Evolutionary conservation across 2,797 vertebrate genomes (phyloP), one percentile per base, ranked within the genome.

Genomic region (Zalophus californianus): DNA sequence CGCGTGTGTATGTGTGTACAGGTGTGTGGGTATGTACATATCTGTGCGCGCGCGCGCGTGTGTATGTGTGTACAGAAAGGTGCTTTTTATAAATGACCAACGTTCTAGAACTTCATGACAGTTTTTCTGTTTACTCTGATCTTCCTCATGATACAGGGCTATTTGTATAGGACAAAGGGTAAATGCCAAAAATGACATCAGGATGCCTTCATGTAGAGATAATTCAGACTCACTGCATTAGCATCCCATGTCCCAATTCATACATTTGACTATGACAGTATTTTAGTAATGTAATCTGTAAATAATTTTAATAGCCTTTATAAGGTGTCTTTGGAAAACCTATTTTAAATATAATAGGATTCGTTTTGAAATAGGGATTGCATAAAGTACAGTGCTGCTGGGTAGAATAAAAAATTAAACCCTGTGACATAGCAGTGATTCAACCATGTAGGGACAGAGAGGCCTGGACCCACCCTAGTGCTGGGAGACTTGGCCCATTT

Each of bases 371-470:
- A 56, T 35, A 62, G 35, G 16, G 72, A 25, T 54, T 83, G 10
- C 18, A 68, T 1, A 11, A 77, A 58, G 23, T 21, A 6, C 73
- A 9, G 5, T 38, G 66, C n/a, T 29, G 21, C 16, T 9, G 10
- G 15, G 1, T 23, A 52, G 29, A 62, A 13, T 20, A 25, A 38
- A 38, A 38, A 4, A 1, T 21, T 20, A n/a, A 48, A 6, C 16
- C 4, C 2, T 5, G 4, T 2, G 8, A 5, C 0, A 1, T 2
- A 8, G 60, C 32, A 20, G 44, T 12, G 41, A 18, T 8, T 4
- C 4, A 12, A 44, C 35, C 0, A 0, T 0, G 5, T 9, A 9
- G n/a, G 29, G 2, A 1, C 5, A 38, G 86, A 8, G 77, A 23
- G n/a, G 21, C 8, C 44, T 15, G 41, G 16, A 14, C 35, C 32